Percentiles rank a stretch among this genome's conserved stretches.
Conservation (phyloP, 2,113 vertebrate genomes). For the Eurystomus gularis region DNA sequence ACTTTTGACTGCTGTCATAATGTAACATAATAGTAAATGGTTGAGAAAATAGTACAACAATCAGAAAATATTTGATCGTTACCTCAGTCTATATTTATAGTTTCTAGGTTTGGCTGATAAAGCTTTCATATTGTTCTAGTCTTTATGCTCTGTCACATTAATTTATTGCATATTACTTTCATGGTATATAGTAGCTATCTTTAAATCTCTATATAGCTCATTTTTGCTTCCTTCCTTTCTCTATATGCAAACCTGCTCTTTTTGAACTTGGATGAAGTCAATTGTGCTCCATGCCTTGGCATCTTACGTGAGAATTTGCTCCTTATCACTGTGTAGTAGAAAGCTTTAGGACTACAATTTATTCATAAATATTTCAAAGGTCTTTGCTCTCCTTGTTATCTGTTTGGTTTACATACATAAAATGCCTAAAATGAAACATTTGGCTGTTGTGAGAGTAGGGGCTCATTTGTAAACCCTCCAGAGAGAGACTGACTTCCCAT, state of each 20-base stretch:
- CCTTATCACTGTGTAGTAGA: not conserved
- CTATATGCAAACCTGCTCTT: not conserved
- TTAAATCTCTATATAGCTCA: not conserved
- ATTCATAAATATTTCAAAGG: conserved; percentile 12
- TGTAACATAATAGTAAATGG: not conserved
- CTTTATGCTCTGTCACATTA: not conserved
- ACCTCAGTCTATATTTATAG: not conserved
- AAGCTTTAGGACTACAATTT: conserved; percentile 13
- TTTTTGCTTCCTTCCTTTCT: not conserved
- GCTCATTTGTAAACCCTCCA: not conserved
- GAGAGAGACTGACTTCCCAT: not conserved
- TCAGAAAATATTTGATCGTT: not conserved
- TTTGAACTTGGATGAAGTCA: not conserved
- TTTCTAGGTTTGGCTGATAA: not conserved
- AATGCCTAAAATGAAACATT: not conserved
- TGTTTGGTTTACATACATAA: conserved; percentile 2
- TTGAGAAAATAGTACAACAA: not conserved
- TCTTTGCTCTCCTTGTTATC: conserved; percentile 17
- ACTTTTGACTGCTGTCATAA: not conserved
- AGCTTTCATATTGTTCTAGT: not conserved
- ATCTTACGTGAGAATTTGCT: not conserved
- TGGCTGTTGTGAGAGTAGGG: not conserved
- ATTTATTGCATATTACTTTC: not conserved
- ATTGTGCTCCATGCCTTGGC: not conserved
- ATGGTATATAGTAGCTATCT: not conserved